Base-by-base conservation (phyloP, 2,113 vertebrate species). In the Erythrolamprus reginae region DNA sequence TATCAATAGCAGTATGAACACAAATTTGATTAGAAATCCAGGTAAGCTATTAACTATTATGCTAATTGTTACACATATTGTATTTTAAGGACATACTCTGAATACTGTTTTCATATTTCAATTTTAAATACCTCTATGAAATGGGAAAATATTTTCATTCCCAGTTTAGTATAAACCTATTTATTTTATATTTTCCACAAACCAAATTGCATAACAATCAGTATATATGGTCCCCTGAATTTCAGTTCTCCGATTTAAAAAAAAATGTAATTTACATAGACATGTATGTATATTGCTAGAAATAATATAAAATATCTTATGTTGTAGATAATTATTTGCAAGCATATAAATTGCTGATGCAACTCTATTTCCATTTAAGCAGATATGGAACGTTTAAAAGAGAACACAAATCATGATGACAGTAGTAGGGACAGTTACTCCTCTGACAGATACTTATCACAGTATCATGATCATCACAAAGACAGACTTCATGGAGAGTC, bases 371-470 rank as follows among this genome's bases (percentile, higher is more conserved):
- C 93, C 33, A 38, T 82, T 96, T 93, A 89, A 93, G 92, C 94
- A 99, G 99, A 99, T 93, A 94, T 98, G 1, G 99, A 99, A 94
- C 97, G 98, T 92, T 93, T 98, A 91, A 99, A 98, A 94, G 99
- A 99, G 91, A 98, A 96, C 89, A 97, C 97, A 83, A 99, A 99
- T 92, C 98, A 99, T 1, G 99, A 99, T 12, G 99, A 99, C 70
- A 99, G 98, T 96, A 99, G 98, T 97, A 98, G 98, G 93, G 99
- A 99, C 94, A 99, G 99, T 95, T 99, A 98, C n/a, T 98, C 98
- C 92, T 99, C 98, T 12, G 99, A 99, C 15, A 96, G 98, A 52
- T 98, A 99, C 90, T 96, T 97, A 82, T 96, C 98, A 61, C 97
- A 98, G 0, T 97, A 98, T 56, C 97, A 98, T 0, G 98, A 99